Conservation (phyloP, 2,113 vertebrate genomes). For the Pavo muticus region DNA sequence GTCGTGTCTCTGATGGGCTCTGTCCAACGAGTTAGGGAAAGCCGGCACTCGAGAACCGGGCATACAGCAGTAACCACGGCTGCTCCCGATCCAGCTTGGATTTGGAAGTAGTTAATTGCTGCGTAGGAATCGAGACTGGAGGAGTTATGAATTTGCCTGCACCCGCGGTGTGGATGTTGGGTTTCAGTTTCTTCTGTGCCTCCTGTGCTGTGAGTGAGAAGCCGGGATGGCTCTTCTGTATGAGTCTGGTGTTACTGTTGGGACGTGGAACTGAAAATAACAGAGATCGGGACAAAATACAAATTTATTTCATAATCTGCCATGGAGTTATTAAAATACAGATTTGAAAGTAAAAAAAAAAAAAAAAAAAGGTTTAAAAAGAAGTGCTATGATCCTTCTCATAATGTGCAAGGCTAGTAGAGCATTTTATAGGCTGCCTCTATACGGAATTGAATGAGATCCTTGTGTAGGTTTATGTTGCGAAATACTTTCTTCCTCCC, state of each 20-base stretch:
- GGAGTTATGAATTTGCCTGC: background rate
- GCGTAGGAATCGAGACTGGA: background rate
- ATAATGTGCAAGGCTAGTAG: background rate
- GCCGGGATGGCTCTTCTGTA: background rate
- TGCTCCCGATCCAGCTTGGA: background rate
- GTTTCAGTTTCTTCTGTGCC: background rate
- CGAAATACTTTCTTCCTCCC: conserved; percentile 53
- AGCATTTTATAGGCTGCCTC: background rate
- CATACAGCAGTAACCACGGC: background rate
- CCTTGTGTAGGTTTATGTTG: conserved; percentile 39
- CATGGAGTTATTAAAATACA: background rate
- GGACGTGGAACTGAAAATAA: background rate
- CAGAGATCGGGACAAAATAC: background rate
- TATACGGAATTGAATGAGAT: conserved; percentile 32
- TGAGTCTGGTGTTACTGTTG: background rate
- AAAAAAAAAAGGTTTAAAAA: background rate
- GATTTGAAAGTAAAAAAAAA: background rate
- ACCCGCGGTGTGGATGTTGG: background rate
- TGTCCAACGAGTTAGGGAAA: background rate
- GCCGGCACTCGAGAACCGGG: background rate
- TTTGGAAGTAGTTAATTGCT: background rate
- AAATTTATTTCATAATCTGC: background rate
- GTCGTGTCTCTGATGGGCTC: background rate
- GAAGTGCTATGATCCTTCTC: background rate
- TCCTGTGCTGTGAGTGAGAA: background rate